Conservation (phyloP, 2,797 vertebrate genomes). For the Pipistrellus nathusii region DNA sequence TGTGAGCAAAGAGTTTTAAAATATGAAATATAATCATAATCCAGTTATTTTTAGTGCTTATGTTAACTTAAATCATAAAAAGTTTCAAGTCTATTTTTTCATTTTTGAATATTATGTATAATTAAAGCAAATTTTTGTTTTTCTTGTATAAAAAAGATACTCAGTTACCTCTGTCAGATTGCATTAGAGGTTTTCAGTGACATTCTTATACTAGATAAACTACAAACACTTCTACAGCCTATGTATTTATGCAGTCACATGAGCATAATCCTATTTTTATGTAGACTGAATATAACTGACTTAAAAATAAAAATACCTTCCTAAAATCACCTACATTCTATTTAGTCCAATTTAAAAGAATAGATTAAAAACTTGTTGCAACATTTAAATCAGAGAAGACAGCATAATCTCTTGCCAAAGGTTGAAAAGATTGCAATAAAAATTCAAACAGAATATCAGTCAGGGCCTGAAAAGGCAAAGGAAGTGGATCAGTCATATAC, state of each 20-base stretch:
- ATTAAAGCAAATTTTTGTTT: slow-evolving; percentile 73
- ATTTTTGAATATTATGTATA: slow-evolving; percentile 56
- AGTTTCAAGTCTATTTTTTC: slow-evolving; percentile 6
- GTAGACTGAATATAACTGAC: slow-evolving; percentile 42
- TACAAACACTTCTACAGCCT: slow-evolving; percentile 34
- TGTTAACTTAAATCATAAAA: slow-evolving; percentile 48
- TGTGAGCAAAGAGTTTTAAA: slow-evolving; percentile 43
- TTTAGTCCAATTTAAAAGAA: slow-evolving; percentile 52
- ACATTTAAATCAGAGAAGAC: slow-evolving; percentile 73
- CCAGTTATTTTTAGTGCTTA: neutral
- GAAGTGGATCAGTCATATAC: slow-evolving; percentile 73
- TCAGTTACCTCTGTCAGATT: slow-evolving; percentile 71
- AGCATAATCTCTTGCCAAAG: slow-evolving; percentile 74
- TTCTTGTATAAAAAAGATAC: slow-evolving; percentile 45
- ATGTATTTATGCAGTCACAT: slow-evolving; percentile 42
- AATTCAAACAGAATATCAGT: slow-evolving; percentile 77
- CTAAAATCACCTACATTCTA: slow-evolving; percentile 43
- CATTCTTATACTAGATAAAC: slow-evolving; percentile 58
- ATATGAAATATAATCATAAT: neutral
- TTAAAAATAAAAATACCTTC: slow-evolving; percentile 66
- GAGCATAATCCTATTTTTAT: slow-evolving; percentile 70
- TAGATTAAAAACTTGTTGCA: slow-evolving; percentile 41
- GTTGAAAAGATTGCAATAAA: slow-evolving; percentile 76
- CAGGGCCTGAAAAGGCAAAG: slow-evolving; percentile 76
- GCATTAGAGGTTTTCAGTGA: slow-evolving; percentile 64